Evolutionary conservation across 2,888 invertebrate genomes (phyloP).

Genomic region (Meiosimyza decipiens): DNA sequence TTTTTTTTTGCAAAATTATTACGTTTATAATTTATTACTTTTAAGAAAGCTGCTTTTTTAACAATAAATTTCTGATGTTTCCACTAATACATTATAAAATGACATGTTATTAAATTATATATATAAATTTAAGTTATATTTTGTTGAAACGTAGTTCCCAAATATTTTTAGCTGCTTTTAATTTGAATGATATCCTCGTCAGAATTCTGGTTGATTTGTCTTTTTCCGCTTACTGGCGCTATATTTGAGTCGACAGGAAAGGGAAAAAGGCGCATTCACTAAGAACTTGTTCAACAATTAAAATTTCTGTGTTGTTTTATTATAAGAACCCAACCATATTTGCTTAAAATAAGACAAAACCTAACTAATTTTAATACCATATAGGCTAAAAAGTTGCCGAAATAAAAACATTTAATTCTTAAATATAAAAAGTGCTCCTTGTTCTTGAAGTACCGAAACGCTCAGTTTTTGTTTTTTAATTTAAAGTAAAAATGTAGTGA

Average conservation of each 20-base stretch:
- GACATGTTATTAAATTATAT: not conserved
- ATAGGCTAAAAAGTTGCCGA: no score
- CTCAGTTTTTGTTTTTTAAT: no score
- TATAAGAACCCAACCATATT: no score
- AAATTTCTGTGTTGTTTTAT: no score
- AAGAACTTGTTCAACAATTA: constrained; percentile 52
- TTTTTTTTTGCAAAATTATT: not conserved
- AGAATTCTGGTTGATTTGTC: constrained; percentile 66
- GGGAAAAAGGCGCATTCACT: constrained; percentile 68
- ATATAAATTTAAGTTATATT: not conserved
- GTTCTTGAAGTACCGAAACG: no score
- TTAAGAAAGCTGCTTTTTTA: not conserved
- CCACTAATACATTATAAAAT: not conserved
- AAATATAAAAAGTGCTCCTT: no score
- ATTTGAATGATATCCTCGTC: not conserved
- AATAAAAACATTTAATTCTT: no score
- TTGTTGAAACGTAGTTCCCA: not conserved
- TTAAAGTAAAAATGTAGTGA: no score
- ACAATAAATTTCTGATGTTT: not conserved
- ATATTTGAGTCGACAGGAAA: constrained; percentile 66
- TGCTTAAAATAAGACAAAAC: no score
- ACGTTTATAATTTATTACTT: not conserved
- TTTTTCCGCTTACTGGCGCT: constrained; percentile 69
- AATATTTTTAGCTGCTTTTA: not conserved
- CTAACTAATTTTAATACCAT: no score